Base-by-base conservation (phyloP, 2,888 invertebrate genomes). In the Aromia moschata region DNA sequence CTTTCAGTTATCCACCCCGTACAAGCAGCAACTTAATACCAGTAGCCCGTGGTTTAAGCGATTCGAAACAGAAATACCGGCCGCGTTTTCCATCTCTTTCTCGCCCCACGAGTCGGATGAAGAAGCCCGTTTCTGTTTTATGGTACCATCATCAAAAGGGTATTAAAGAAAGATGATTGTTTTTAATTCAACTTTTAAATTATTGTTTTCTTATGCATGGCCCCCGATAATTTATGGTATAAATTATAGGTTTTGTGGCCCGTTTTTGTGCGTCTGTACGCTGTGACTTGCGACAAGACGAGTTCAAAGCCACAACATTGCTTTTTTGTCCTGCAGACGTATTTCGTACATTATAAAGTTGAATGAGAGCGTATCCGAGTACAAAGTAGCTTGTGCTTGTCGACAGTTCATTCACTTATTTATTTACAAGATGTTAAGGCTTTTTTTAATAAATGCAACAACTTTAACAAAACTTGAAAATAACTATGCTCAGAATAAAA, bases 41-140 rank as follows among this genome's bases (percentile, higher is more conserved):
- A 61, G 65, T 66, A 66, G 65, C 65, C 54, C 56, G 51, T 59
- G 60, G 61, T 63, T 60, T 60, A 66, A 64, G 57, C 55, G 64
- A 53, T 54, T 56, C 51, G 52, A 58, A 64, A 65, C 65, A 59
- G 58, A 62, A 62, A 62, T 62, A 58, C 51, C 59, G 58, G 47
- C 60, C 58, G 18, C 47, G 2, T 25, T 25, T 7, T 45, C 52
- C 56, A 9, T 38, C 41, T 31, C 11, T 61, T 49, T 55, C 55
- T 41, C 30, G 61, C 36, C 49, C 14, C 30, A 33, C 5, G 11
- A 40, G 17, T 17, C 41, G 15, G n/a, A 10, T 31, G 44, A 17
- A 59, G 45, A 46, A 59, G 61, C 45, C 43, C 14, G 37, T 41
- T 3, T 7, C 7, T 25, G 33, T 44, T 57, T 57, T 52, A 62